Evolutionary conservation across 1,140 invertebrate species (phyloP), one percentile per base, ranked within the genome.

Genomic region (Drosophila baimaii): DNA sequence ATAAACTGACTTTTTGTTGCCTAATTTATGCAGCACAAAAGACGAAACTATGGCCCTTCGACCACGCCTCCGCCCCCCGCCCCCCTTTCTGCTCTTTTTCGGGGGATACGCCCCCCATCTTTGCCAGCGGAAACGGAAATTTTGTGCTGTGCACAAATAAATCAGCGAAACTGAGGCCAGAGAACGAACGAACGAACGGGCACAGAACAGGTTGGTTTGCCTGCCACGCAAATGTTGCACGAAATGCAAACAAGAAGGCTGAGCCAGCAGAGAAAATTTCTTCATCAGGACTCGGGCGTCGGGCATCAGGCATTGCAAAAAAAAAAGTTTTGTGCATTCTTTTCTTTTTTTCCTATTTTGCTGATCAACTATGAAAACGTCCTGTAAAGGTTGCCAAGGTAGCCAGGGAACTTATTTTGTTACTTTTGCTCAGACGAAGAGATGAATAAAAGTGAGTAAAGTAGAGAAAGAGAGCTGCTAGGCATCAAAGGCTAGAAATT

Each of bases 121-220:
- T 46, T 17, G 54, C 25, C 39, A 72, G 55, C 83, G 82, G 83
- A 86, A 86, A 88, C 83, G 82, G 76, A 88, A 88, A 86, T 88
- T 88, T 86, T 88, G 83, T 88, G 79, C 82, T 86, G 75, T 88
- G 83, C 75, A 81, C 79, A 86, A 86, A 86, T 89, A 88, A 88
- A 89, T 88, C 84, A 88, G 79, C 79, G 62, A 72, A 76, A 41
- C 54, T 65, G 75, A 52, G 62, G 57, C 57, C 62, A 25, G 15
- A 55, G 39, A 47, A n/a, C 15, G 13, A 47, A n/a, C 7, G 23
- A 47, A 25, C 46, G 23, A 25, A 43, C 17, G 7, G 51, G 15
- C 63, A 74, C 75, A 78, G 46, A 56, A 68, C 72, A 66, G 70
- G 62, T 56, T 78, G 66, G 70, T 56, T 56, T 78, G 66, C 25